These are phyloP conservation scores for Beroe ovata DNA, from an alignment of 37 sponge, comb jelly and placozoan genomes.

Conservation along the genomic window DNA sequence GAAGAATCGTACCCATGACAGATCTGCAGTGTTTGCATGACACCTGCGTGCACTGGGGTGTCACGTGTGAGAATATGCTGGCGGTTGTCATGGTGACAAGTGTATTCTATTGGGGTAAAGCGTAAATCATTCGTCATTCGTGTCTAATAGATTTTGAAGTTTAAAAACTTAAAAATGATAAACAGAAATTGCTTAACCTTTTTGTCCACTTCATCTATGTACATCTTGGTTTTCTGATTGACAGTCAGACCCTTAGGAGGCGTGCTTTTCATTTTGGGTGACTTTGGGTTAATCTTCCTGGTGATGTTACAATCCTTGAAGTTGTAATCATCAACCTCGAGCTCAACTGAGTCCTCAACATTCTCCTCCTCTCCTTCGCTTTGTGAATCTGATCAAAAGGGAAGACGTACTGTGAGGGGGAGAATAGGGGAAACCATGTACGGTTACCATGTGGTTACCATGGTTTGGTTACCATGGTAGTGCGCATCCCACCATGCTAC, in stretches of 20 bases:
- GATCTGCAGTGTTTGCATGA: conserved; percentile 51
- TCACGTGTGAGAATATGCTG: not conserved
- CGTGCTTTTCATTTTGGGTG: not conserved
- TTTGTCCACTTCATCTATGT: conserved; percentile 43
- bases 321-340: conserved; percentile 24
- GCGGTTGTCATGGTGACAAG: too few species aligned
- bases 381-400: not conserved
- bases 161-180: not conserved
- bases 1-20: conserved; percentile 37
- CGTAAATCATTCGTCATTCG: too few species aligned
- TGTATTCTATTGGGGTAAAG: too few species aligned
- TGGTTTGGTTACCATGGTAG: too few species aligned
- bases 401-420: too few species aligned
- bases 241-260: not conserved
- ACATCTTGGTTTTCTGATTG: conserved; percentile 18
- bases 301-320: conserved; percentile 43
- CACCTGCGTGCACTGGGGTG: conserved; percentile 24
- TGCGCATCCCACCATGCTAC: too few species aligned
- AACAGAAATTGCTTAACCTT: not conserved
- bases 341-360: conserved; percentile 7
- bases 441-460: too few species aligned
- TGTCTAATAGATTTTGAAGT: too few species aligned
- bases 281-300: not conserved
- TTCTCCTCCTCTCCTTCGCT: not conserved
- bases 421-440: too few species aligned